These are phyloP conservation scores for Zapus hudsonius DNA, from an alignment of 2,113 vertebrate species.

Conservation along the genomic window DNA sequence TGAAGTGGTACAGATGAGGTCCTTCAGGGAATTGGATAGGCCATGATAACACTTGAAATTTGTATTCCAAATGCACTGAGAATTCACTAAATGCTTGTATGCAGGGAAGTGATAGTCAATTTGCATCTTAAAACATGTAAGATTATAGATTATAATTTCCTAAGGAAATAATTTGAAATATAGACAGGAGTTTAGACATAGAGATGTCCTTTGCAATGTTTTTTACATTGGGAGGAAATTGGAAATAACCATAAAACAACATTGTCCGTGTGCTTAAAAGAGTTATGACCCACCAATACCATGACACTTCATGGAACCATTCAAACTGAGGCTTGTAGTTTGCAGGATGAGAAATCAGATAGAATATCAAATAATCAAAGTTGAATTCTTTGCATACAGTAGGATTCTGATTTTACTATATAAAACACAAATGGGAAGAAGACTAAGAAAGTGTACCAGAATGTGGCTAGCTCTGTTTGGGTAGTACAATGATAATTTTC, in stretches of 20 bases:
- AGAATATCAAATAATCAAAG: neutral
- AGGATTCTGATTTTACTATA: slow-evolving; percentile 27
- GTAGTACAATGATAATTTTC: neutral
- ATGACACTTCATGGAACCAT: neutral
- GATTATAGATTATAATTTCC: neutral
- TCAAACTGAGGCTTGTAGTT: neutral
- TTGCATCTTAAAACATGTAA: slow-evolving; percentile 8
- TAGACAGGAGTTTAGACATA: neutral
- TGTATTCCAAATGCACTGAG: slow-evolving; percentile 6
- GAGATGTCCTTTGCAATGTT: slow-evolving; percentile 6
- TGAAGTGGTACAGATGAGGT: neutral
- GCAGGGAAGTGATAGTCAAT: neutral
- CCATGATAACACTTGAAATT: neutral
- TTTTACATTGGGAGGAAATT: neutral
- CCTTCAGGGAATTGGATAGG: neutral
- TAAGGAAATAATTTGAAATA: slow-evolving; percentile 29
- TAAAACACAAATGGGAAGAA: neutral
- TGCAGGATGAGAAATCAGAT: neutral
- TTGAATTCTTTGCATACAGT: neutral
- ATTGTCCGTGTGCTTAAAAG: neutral
- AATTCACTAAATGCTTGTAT: neutral
- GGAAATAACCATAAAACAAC: neutral
- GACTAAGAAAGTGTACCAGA: neutral
- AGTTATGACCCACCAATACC: neutral
- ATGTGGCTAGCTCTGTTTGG: neutral